Evolutionary conservation across 2,888 invertebrate species (phyloP).

Genomic region (Eumerus sabulonum): DNA sequence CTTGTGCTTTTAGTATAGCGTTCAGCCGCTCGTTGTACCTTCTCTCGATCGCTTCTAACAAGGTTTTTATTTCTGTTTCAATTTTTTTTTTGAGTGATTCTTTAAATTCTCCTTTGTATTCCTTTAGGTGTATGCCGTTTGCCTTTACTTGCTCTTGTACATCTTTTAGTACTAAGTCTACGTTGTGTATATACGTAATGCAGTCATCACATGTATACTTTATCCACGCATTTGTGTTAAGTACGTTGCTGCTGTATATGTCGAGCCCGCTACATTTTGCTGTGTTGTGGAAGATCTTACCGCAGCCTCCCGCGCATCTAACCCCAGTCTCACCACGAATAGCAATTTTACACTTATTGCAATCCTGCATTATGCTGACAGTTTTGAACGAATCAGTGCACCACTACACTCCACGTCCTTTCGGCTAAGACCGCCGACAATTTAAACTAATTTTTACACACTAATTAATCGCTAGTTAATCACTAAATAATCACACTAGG

Average conservation of each 20-base stretch:
- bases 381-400: too few species aligned
- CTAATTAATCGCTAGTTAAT: too few species aligned
- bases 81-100: slow-evolving; percentile 4
- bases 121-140: slow-evolving; percentile 4
- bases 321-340: slow-evolving; percentile 1
- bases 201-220: slow-evolving; percentile 6
- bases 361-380: too few species aligned
- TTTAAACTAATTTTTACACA: too few species aligned
- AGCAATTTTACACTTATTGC: too few species aligned
- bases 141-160: neutral
- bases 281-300: neutral
- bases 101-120: neutral
- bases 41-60: neutral
- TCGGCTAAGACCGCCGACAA: too few species aligned
- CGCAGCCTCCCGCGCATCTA: neutral
- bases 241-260: neutral
- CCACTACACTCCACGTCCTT: too few species aligned
- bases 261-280: slow-evolving; percentile 1
- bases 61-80: slow-evolving; percentile 11
- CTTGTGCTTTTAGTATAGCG: slow-evolving; percentile 9
- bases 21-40: slow-evolving; percentile 10
- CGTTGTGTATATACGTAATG: too few species aligned
- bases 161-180: slow-evolving; percentile 2
- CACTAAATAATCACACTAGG: too few species aligned
- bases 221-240: neutral